Base-by-base conservation (phyloP, 2,113 vertebrate species). In the Drymodes brunneopygia region DNA sequence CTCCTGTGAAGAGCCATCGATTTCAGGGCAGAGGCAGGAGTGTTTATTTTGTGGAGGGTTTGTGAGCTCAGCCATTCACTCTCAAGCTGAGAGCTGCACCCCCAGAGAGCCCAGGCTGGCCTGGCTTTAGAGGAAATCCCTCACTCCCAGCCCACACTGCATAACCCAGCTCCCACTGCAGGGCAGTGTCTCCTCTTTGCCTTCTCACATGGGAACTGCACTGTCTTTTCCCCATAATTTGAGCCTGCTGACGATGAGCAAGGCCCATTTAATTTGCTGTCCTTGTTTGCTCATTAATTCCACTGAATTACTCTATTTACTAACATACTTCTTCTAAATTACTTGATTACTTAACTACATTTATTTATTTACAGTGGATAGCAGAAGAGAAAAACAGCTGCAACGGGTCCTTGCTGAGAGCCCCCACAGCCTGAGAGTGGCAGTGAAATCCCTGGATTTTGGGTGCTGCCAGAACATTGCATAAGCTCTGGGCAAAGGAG, bases 251-350 rank as follows among this genome's bases (percentile, higher is more conserved):
- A 71, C 4, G 10, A 67, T 42, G 15, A 80, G 67, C 64, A 85
- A 92, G 67, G 64, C 54, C 60, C 45, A 60, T 83, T 92, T 88
- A 65, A 90, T 97, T 71, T 86, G 54, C 79, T 71, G 67, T 35
- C 51, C 70, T 81, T 47, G 69, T 84, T 85, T 75, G 48, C 81
- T 88, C 64, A 81, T 88, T 95, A 95, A 81, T 80, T 56, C 92
- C 70, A 40, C 44, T 12, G 42, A 85, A 61, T 72, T 48, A 44
- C 78, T 92, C 81, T 81, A 88, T 86, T 96, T 96, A 92, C 93
- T 62, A 92, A 86, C 89, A 92, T 48, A 35, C 25, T 89, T 77
- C 61, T 96, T 87, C 85, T 80, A 72, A 90, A 94, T 95, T 85
- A 61, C 78, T 96, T 88, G 83, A 93, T 92, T 85, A 69, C 70